phyloP scores from a whole-genome alignment of 2,797 vertebrate genomes.

The Acanthornis magna region DNA sequence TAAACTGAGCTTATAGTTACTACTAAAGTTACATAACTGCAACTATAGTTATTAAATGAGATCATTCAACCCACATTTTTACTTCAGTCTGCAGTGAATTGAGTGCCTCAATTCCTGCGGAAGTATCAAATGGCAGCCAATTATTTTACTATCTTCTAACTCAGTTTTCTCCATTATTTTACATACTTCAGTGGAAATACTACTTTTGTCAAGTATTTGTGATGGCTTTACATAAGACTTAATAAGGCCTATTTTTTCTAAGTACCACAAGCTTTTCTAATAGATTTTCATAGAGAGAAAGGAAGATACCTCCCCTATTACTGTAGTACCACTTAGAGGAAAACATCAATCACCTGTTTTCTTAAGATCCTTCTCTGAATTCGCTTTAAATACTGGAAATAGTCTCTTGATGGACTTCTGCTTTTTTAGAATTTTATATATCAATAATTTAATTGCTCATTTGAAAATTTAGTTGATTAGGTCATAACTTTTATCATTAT shows the following conservation, averaged over 20 bases:
- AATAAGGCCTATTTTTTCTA: background rate
- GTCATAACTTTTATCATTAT: background rate
- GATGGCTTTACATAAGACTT: background rate
- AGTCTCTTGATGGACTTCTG: background rate
- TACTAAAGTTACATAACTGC: background rate
- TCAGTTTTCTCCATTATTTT: background rate
- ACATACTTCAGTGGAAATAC: background rate
- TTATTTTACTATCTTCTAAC: background rate
- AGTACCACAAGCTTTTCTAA: background rate
- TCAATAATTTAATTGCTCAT: background rate
- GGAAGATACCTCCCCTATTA: background rate
- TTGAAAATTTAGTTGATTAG: background rate
- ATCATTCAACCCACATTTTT: background rate
- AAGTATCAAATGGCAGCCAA: background rate
- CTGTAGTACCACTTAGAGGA: background rate
- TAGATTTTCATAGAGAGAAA: background rate
- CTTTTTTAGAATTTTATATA: too few species aligned
- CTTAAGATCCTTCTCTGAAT: background rate
- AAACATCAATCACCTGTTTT: background rate
- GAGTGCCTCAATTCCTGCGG: background rate
- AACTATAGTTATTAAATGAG: background rate
- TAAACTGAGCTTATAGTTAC: background rate
- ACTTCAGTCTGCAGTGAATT: background rate
- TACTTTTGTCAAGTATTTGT: background rate
- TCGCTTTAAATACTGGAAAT: background rate